Evolutionary conservation across 2,113 vertebrate genomes (phyloP), one percentile per base, ranked within the genome.

Genomic region (Eptesicus fuscus): DNA sequence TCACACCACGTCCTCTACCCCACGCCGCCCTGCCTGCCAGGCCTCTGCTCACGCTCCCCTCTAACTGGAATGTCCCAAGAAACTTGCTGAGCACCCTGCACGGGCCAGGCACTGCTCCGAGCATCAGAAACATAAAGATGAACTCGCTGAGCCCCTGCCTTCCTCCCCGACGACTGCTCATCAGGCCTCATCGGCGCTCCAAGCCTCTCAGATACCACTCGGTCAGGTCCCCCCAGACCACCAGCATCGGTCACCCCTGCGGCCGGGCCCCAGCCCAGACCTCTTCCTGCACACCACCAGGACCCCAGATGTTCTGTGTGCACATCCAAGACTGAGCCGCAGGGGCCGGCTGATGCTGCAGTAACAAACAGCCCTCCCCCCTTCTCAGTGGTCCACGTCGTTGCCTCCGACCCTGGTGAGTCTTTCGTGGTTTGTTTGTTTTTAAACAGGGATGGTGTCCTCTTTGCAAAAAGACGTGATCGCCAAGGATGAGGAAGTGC

Each of bases 391-490:
- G 0, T 40, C 74, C 18, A 4, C 17, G 8, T 18, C 5, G 12
- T 3, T 37, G 23, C 42, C 47, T 14, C 37, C 94, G 65, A 93
- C 40, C 6, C 0, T 2, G 7, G 20, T 0, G 23, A 35, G 20
- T 84, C 17, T 71, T 65, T 67, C 4, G 23, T 25, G 23, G 59
- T 9, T 4, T 61, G 59, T 61, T 30, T 53, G 37, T 53, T 10
- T 22, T 51, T 61, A 40, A 22, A 61, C 92, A 99, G 99, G 95
- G 28, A 93, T 98, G 80, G 96, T 98, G 96, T 97, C 93, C 65
- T 98, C 97, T 93, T 96, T 99, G 92, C 98, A 98, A 87, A 98
- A 96, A 56, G 98, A 99, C 6, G 2, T 99, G n/a, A 69, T 90
- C 1, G 70, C 78, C 7, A 98, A 96, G 93, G 98, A 98, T 23